phyloP scores from a whole-genome alignment of 2,113 vertebrate species.

The Oryzias curvinotus region DNA sequence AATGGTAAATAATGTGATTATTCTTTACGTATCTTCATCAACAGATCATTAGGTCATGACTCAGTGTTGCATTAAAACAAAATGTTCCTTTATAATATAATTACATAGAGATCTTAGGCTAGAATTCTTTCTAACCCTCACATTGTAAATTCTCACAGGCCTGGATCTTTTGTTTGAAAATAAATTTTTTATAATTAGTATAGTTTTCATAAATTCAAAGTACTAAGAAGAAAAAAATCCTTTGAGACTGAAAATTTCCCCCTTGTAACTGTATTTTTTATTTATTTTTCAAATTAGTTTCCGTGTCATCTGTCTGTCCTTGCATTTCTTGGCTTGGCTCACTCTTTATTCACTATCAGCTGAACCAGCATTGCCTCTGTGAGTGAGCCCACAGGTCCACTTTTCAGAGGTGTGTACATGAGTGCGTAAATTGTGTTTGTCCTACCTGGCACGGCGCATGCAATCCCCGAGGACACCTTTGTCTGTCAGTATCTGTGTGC shows the following conservation, averaged over 20 bases:
- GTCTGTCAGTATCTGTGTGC: conserved; percentile 4
- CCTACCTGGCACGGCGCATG: conserved; percentile 51
- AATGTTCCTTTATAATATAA: too few relatives aligned
- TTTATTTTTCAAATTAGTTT: background rate
- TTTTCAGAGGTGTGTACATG: conserved; percentile 17
- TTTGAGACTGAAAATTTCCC: background rate
- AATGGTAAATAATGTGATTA: too few relatives aligned
- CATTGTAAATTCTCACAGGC: too few relatives aligned
- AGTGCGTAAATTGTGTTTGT: conserved; percentile 29
- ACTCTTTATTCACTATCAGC: conserved; percentile 17
- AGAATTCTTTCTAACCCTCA: too few relatives aligned
- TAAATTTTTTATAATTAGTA: too few relatives aligned
- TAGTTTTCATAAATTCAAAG: too few relatives aligned
- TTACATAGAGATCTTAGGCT: too few relatives aligned
- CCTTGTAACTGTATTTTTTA: background rate
- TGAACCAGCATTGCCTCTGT: conserved; percentile 30
- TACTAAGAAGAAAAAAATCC: background rate
- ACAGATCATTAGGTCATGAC: too few relatives aligned
- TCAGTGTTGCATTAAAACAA: too few relatives aligned
- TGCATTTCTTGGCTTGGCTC: conserved; percentile 33
- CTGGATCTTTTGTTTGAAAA: too few relatives aligned
- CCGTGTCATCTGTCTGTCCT: conserved; percentile 6
- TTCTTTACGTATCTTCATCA: too few relatives aligned
- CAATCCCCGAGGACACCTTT: conserved; percentile 26
- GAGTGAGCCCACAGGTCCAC: conserved; percentile 40